Evolutionary conservation across 2,113 vertebrate genomes (phyloP), one percentile per base, ranked within the genome.

Genomic region (Mormyrus iriodes): DNA sequence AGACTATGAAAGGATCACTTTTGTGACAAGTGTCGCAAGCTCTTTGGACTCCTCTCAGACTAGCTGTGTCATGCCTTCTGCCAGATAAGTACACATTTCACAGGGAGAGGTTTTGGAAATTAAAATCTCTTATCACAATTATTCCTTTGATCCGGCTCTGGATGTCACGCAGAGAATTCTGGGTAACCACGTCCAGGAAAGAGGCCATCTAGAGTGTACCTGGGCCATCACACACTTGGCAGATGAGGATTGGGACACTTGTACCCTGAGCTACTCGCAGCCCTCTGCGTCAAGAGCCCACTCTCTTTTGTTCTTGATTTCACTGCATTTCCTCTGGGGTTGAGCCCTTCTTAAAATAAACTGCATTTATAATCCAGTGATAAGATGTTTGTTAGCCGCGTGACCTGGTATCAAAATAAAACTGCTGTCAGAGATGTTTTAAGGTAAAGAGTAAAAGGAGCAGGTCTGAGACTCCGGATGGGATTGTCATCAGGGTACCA

Each of bases 201-300:
- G 83, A 9, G 46, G 24, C 46, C 24, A 4, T 51, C 12, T 49
- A 13, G 83, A 49, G 42, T 85, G 24, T 35, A 79, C 13, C 73
- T 42, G 73, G 35, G 35, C 69, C 35, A 13, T 53, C 52, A 17
- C 73, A 79, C 73, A 79, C 73, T 79, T 79, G 73, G 35, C 17
- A 79, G 73, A 79, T 79, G 35, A 42, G 73, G 35, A 79, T 79
- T 79, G 73, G 73, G 73, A 79, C 73, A 79, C 73, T 79, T 79
- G 73, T 79, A 39, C 31, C 73, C 15, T 42, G 35, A 79, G 35
- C 35, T 42, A 17, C 73, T 42, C 19, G 31, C 15, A 79, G 5
- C 35, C 31, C 61, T 69, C 35, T 15, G 19, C 42, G 73, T 79
- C 31, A 79, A 79, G 5, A 42, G 35, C n/a, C 27, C 31, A 35